These are phyloP conservation scores for Microctonus brassicae DNA, from an alignment of 2,888 invertebrate genomes.

Conservation along the genomic window DNA sequence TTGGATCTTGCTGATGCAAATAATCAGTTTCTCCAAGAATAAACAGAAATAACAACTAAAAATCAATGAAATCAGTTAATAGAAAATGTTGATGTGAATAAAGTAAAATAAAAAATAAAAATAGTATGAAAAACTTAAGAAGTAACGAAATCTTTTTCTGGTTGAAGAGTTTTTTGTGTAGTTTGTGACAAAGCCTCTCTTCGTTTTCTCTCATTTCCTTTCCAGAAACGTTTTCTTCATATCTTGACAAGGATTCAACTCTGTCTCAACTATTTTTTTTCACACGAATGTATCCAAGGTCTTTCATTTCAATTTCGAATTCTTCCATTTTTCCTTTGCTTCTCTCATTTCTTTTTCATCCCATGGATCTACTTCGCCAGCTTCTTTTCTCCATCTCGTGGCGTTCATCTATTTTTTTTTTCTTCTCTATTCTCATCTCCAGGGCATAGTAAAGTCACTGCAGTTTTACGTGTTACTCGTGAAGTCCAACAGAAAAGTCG, in stretches of 20 bases:
- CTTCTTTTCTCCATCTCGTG: slow-evolving; percentile 8
- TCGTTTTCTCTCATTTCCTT: slow-evolving; percentile 25
- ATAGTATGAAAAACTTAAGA: slow-evolving; percentile 23
- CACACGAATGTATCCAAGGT: slow-evolving; percentile 34
- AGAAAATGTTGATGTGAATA: slow-evolving; percentile 8
- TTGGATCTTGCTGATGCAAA: not conserved
- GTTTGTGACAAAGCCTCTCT: slow-evolving; percentile 31
- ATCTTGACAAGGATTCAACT: slow-evolving; percentile 14
- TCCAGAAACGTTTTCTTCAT: slow-evolving; percentile 12
- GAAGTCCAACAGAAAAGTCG: slow-evolving; percentile 28
- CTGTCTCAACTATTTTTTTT: slow-evolving; percentile 38
- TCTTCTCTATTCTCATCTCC: slow-evolving; percentile 43
- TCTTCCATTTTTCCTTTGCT: too few species aligned
- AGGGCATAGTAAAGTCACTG: slow-evolving; percentile 43
- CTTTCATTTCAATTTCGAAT: slow-evolving; percentile 38
- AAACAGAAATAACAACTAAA: not conserved
- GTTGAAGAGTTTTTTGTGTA: slow-evolving; percentile 27
- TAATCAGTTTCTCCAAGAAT: too few species aligned
- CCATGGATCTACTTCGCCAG: not conserved
- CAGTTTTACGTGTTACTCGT: slow-evolving; percentile 37
- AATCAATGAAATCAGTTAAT: slow-evolving; percentile 2
- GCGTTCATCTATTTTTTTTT: slow-evolving; percentile 36
- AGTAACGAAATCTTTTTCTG: slow-evolving; percentile 36
- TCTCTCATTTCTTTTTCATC: slow-evolving; percentile 13
- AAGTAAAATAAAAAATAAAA: not conserved